Conservation (phyloP, 2,797 vertebrate species). For the Hoplostethus mediterraneus region DNA sequence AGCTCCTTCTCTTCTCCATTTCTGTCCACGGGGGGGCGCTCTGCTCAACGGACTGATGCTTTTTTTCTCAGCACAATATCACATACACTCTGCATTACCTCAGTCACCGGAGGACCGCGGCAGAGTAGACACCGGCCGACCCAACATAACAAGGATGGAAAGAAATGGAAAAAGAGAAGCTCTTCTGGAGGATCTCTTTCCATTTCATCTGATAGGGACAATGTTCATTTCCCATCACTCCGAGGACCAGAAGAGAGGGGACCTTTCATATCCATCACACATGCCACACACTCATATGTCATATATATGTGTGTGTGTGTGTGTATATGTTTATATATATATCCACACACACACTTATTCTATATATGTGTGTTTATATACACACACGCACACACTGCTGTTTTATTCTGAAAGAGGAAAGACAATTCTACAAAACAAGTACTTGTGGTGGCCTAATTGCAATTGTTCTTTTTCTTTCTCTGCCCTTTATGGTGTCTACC, state of each 20-base stretch:
- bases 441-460: constrained; percentile 67
- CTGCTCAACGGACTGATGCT: constrained; percentile 80
- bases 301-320: constrained; percentile 21
- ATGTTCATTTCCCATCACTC: constrained; percentile 63
- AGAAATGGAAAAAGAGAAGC: constrained; percentile 62
- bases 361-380: constrained; percentile 25
- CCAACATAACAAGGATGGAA: constrained; percentile 41
- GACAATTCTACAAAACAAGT: constrained; percentile 49
- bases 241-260: constrained; percentile 73
- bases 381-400: constrained; percentile 31
- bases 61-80: constrained; percentile 87
- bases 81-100: constrained; percentile 87
- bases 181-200: constrained; percentile 63
- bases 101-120: constrained; percentile 84
- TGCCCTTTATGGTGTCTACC: constrained; percentile 73
- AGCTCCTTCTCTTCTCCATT: constrained; percentile 77
- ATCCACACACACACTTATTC: neutral
- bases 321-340: constrained; percentile 37
- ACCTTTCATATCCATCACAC: constrained; percentile 84
- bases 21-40: constrained; percentile 79
- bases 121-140: constrained; percentile 77
- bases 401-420: constrained; percentile 59
- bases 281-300: constrained; percentile 79
- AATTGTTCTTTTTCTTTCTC: constrained; percentile 52
- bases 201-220: constrained; percentile 59